phyloP scores from a whole-genome alignment of 2,888 invertebrate species.

The Macrosoma leucophasiata region DNA sequence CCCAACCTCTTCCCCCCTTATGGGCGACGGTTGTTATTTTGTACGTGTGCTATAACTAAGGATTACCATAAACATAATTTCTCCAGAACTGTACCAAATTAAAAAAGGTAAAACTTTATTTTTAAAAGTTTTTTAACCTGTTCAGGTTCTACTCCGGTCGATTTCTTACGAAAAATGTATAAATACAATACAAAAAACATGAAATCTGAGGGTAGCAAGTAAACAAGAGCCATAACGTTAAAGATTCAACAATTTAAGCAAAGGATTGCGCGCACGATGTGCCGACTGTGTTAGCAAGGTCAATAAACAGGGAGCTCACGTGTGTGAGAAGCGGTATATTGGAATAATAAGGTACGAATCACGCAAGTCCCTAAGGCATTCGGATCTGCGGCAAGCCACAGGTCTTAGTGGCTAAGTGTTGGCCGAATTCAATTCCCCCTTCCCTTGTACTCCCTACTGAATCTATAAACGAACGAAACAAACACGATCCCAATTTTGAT shows the following conservation, averaged over 20 bases:
- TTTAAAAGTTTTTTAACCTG: too few species aligned
- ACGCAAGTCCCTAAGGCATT: conserved; percentile 40
- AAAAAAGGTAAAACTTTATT: too few species aligned
- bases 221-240: conserved; percentile 17
- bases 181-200: too few species aligned
- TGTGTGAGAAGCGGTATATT: conserved; percentile 43
- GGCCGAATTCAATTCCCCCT: conserved; percentile 38
- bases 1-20: too few species aligned
- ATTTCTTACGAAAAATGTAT: too few species aligned
- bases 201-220: too few species aligned
- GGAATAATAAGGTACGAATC: conserved; percentile 49
- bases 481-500: conserved; percentile 16
- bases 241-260: conserved; percentile 34
- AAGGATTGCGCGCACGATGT: conserved; percentile 35
- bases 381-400: conserved; percentile 44
- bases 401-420: conserved; percentile 36
- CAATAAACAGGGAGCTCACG: conserved; percentile 52
- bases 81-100: too few species aligned
- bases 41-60: too few species aligned
- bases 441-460: conserved; percentile 30
- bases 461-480: conserved; percentile 32
- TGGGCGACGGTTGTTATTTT: too few species aligned
- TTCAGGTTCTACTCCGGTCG: too few species aligned
- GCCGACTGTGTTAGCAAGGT: conserved; percentile 36
- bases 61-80: too few species aligned